Evolutionary conservation across 2,797 vertebrate genomes (phyloP).

Genomic region (Sciaenops ocellatus): DNA sequence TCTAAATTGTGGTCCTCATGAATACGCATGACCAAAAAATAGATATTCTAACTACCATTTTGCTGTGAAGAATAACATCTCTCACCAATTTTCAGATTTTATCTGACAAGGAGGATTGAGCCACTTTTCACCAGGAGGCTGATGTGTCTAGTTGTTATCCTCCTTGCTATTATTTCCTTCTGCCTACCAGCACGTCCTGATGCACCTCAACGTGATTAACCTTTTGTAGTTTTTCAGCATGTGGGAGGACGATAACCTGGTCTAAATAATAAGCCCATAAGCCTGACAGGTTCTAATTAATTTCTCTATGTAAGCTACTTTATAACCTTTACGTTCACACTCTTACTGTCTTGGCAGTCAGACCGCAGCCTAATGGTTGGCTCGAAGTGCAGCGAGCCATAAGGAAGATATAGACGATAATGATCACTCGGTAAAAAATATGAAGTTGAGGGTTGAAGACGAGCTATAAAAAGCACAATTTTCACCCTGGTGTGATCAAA

Average conservation of each 20-base stretch:
- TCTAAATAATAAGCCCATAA: constrained; percentile 59
- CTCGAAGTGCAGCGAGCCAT: constrained; percentile 50
- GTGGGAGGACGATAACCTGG: constrained; percentile 46
- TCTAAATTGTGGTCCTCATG: neutral
- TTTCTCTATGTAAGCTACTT: constrained; percentile 37
- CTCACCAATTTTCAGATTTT: neutral
- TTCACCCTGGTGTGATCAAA: constrained; percentile 44
- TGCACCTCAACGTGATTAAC: constrained; percentile 35
- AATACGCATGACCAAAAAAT: neutral
- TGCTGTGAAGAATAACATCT: neutral
- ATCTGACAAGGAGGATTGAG: neutral
- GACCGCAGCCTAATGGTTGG: constrained; percentile 38
- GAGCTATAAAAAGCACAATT: constrained; percentile 42
- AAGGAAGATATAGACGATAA: constrained; percentile 53
- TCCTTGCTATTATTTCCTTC: constrained; percentile 13
- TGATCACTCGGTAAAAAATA: constrained; percentile 44
- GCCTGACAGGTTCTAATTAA: constrained; percentile 62
- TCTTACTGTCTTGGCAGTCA: constrained; percentile 42
- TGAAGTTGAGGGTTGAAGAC: constrained; percentile 40
- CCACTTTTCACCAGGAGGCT: neutral
- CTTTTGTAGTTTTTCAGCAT: constrained; percentile 39
- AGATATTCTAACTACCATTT: neutral
- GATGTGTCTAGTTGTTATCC: constrained; percentile 1
- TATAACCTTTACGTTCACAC: constrained; percentile 57
- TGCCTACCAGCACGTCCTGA: constrained; percentile 1